These are phyloP conservation scores for Pantherophis vulpinus DNA, from an alignment of 2,797 vertebrate species.

Conservation along the genomic window DNA sequence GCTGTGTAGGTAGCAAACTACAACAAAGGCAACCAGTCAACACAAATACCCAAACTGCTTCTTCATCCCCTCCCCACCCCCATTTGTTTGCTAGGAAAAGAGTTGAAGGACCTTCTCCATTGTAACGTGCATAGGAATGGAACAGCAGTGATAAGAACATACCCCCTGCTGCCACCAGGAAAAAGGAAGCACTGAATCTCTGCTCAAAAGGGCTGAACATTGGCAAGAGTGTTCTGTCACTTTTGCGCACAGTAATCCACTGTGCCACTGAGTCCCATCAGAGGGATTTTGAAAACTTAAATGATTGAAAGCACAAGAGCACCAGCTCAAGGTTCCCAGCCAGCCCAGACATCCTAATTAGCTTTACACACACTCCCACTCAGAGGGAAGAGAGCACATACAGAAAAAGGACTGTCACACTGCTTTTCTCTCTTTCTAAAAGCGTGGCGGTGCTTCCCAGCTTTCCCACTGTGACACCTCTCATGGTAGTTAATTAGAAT, in stretches of 20 bases:
- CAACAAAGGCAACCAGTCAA: slow-evolving; percentile 58
- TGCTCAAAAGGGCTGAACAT: slow-evolving; percentile 68
- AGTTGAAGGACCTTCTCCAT: slow-evolving; percentile 69
- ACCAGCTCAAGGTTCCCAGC: slow-evolving; percentile 67
- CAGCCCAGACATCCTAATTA: slow-evolving; percentile 80
- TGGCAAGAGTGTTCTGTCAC: slow-evolving; percentile 69
- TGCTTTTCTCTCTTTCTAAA: slow-evolving; percentile 79
- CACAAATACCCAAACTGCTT: slow-evolving; percentile 62
- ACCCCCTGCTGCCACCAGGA: slow-evolving; percentile 72
- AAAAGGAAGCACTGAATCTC: slow-evolving; percentile 66
- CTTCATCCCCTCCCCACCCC: slow-evolving; percentile 62
- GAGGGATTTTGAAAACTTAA: slow-evolving; percentile 77
- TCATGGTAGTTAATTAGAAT: slow-evolving; percentile 83
- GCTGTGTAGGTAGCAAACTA: background rate
- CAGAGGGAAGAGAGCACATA: slow-evolving; percentile 71
- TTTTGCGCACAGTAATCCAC: slow-evolving; percentile 74
- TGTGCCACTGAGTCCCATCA: slow-evolving; percentile 76
- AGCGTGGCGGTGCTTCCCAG: slow-evolving; percentile 71
- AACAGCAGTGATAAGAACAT: slow-evolving; percentile 75
- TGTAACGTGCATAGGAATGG: slow-evolving; percentile 62
- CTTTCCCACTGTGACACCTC: slow-evolving; percentile 80
- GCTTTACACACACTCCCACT: slow-evolving; percentile 73
- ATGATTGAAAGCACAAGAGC: slow-evolving; percentile 77
- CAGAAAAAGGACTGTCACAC: slow-evolving; percentile 76
- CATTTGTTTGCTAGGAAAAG: slow-evolving; percentile 67